Evolutionary conservation across 2,797 vertebrate species (phyloP).

Genomic region (Salmo trutta): DNA sequence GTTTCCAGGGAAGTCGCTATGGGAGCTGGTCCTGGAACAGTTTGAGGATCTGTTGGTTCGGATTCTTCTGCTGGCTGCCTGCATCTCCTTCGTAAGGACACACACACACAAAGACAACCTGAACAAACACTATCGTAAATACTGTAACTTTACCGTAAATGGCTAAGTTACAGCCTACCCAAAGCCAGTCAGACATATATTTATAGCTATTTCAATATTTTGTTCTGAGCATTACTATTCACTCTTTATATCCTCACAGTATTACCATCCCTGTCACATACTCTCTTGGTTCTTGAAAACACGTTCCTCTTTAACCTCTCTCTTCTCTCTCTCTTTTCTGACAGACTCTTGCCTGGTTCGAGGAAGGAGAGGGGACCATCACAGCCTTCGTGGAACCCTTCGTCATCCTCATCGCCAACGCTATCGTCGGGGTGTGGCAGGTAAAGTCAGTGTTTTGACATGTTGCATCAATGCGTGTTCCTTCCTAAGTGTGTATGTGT

Average conservation of each 20-base stretch:
- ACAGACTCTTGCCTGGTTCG: slow-evolving; percentile 81
- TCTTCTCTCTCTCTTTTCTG: not conserved
- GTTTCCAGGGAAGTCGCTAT: slow-evolving; percentile 78
- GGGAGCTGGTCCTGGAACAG: slow-evolving; percentile 80
- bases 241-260: not conserved
- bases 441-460: slow-evolving; percentile 47
- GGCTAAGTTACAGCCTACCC: not conserved
- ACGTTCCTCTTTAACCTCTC: not conserved
- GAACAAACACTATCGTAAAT: not conserved
- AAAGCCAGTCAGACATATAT: not conserved
- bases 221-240: not conserved
- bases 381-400: slow-evolving; percentile 84
- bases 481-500: slow-evolving; percentile 6
- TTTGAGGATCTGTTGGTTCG: slow-evolving; percentile 82
- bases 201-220: not conserved
- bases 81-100: slow-evolving; percentile 80
- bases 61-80: slow-evolving; percentile 79
- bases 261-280: not conserved
- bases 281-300: not conserved
- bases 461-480: not conserved
- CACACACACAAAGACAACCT: not conserved
- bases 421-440: slow-evolving; percentile 83
- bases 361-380: slow-evolving; percentile 80
- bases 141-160: not conserved
- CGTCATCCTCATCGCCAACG: slow-evolving; percentile 82